Percentiles rank a stretch among this genome's conserved stretches.
Evolutionary conservation across 2,888 invertebrate genomes (phyloP).

Genomic region (Aelia acuminata): DNA sequence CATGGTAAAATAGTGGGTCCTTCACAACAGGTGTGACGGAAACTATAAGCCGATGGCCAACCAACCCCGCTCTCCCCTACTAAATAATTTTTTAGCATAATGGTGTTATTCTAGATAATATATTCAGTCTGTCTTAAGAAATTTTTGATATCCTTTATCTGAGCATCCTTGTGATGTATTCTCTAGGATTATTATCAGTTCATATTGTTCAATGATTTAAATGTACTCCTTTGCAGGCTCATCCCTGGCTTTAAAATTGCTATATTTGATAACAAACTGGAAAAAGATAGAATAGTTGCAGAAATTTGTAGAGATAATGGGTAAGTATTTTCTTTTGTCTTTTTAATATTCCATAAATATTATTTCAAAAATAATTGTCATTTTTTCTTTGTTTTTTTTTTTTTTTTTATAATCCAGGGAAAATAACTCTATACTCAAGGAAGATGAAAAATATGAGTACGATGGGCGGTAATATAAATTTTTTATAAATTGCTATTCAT

Average conservation of each 20-base stretch:
- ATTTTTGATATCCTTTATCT: too few species aligned
- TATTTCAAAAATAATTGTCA: neutral
- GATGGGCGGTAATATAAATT: neutral
- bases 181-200: neutral
- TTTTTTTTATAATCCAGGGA: too few species aligned
- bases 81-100: too few species aligned
- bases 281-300: neutral
- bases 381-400: neutral
- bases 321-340: neutral
- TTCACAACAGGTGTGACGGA: too few species aligned
- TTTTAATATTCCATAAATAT: neutral
- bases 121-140: neutral
- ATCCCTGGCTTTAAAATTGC: neutral
- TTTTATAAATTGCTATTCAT: neutral
- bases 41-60: too few species aligned
- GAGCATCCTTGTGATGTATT: too few species aligned
- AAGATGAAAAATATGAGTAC: neutral
- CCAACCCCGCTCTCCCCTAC: too few species aligned
- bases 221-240: neutral
- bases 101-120: too few species aligned
- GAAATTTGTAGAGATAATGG: neutral
- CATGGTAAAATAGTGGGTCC: too few species aligned
- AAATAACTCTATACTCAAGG: neutral
- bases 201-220: neutral
- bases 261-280: neutral